A percentile compares a stretch with the other conserved stretches of the same genome.
Conservation (phyloP, 2,113 vertebrate species). For the Malurus cyaneus region DNA sequence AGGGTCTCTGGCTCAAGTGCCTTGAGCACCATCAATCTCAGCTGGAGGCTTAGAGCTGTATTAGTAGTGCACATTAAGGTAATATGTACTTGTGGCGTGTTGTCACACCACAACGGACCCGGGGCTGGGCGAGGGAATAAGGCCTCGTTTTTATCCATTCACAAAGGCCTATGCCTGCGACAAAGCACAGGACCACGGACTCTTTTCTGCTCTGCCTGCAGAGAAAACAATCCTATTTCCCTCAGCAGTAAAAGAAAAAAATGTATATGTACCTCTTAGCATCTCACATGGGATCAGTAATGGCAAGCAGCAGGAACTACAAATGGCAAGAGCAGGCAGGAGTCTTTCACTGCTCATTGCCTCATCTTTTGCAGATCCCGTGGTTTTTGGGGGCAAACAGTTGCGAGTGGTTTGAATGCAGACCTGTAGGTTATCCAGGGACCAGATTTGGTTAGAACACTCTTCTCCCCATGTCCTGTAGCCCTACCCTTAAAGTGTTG, state of each 20-base stretch:
- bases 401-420: neutral
- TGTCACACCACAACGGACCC: neutral
- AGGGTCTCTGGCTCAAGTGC: neutral
- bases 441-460: neutral
- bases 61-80: neutral
- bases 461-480: neutral
- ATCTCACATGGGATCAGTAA: neutral
- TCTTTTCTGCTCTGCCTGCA: neutral
- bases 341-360: neutral
- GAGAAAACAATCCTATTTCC: neutral
- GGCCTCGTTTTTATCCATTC: neutral
- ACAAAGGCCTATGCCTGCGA: neutral
- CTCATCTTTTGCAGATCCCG: neutral
- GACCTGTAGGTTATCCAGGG: neutral
- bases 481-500: neutral
- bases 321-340: neutral
- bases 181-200: neutral
- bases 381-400: neutral
- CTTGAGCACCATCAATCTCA: neutral
- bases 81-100: accelerated
- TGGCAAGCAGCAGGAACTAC: neutral
- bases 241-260: neutral
- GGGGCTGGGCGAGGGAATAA: neutral
- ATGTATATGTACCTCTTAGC: neutral
- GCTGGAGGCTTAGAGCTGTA: neutral